A percentile compares a stretch with the other conserved stretches of the same genome.
phyloP scores from a whole-genome alignment of 2,888 invertebrate genomes.

The Megamerina dolium region DNA sequence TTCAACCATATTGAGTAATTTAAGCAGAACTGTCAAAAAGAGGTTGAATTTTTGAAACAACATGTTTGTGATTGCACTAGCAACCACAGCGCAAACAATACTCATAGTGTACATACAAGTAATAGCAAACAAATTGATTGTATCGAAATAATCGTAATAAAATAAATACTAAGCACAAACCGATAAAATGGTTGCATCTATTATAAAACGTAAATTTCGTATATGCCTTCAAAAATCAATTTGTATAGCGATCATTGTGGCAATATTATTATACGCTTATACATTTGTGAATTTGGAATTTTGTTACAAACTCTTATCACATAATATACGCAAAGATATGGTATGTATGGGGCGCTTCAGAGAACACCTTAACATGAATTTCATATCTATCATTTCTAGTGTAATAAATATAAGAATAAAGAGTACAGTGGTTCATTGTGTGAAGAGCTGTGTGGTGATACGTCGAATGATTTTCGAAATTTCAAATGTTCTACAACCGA shows the following conservation, averaged over 20 bases:
- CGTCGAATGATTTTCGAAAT: conserved; percentile 37
- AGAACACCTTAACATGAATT: not conserved
- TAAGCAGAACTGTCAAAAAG: too few relatives aligned
- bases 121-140: too few relatives aligned
- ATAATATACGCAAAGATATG: conserved; percentile 42
- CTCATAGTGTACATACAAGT: too few relatives aligned
- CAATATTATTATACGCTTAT: conserved; percentile 35
- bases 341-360: conserved; percentile 24
- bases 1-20: too few relatives aligned
- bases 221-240: conserved; percentile 39
- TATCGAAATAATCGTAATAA: too few relatives aligned
- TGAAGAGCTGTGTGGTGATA: conserved; percentile 38
- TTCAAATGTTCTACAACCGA: conserved; percentile 43
- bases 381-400: conserved; percentile 25
- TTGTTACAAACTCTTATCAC: conserved; percentile 44
- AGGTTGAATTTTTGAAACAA: too few relatives aligned
- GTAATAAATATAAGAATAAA: conserved; percentile 37
- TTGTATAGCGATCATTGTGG: conserved; percentile 34
- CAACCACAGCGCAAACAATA: too few relatives aligned
- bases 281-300: conserved; percentile 45
- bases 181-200: too few relatives aligned
- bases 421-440: conserved; percentile 44
- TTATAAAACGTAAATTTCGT: conserved; percentile 42
- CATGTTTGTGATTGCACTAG: too few relatives aligned
- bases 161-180: too few relatives aligned